Percentiles rank a stretch among this genome's conserved stretches.
Conservation (phyloP, 2,797 vertebrate genomes). For the Anguilla megastoma region DNA sequence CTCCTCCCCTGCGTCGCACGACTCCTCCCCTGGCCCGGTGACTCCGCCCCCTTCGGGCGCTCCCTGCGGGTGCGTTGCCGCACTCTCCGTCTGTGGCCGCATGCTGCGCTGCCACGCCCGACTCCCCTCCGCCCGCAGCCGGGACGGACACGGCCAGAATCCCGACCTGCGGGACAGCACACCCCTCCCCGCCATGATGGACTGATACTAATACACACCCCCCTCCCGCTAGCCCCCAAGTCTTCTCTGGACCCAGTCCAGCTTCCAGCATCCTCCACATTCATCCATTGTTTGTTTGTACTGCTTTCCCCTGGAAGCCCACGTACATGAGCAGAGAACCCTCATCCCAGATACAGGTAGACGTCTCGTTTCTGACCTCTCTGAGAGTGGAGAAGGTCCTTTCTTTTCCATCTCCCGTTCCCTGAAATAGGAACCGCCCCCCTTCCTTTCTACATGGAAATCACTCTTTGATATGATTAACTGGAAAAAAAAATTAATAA, state of each 20-base stretch:
- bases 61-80: conserved; percentile 89
- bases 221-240: conserved; percentile 55
- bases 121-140: conserved; percentile 96
- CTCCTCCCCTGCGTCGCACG: conserved; percentile 2
- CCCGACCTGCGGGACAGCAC: conserved; percentile 98
- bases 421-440: not conserved
- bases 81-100: conserved; percentile 94
- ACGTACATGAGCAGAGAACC: not conserved
- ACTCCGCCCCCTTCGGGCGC: conserved; percentile 54
- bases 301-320: not conserved
- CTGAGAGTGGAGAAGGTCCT: not conserved
- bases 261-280: conserved; percentile 20
- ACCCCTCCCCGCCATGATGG: conserved; percentile 87
- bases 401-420: not conserved
- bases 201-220: conserved; percentile 71
- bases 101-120: conserved; percentile 97
- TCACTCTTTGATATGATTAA: conserved; percentile 73
- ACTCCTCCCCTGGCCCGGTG: conserved; percentile 39
- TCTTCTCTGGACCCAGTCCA: not conserved
- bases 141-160: conserved; percentile 97
- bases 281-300: conserved; percentile 1
- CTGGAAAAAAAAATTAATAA: conserved; percentile 76
- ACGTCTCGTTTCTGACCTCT: not conserved
- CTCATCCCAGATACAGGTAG: not conserved
- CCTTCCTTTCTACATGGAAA: not conserved